Evolutionary conservation across 2,113 vertebrate genomes (phyloP).

Genomic region (Upupa epops): DNA sequence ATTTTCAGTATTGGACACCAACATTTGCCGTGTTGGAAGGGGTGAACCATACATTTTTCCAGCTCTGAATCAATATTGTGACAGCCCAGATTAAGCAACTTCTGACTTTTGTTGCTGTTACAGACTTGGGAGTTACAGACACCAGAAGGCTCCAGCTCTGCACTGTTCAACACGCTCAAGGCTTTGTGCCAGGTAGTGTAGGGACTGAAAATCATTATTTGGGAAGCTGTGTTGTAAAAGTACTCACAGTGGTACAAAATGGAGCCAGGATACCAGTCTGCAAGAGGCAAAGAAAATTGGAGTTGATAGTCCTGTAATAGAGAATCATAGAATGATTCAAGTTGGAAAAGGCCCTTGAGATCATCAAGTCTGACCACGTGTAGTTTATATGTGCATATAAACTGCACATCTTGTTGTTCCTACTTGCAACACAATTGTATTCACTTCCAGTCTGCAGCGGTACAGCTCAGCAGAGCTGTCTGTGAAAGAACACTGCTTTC

Average conservation of each 20-base stretch:
- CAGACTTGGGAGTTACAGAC: not conserved
- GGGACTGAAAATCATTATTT: not conserved
- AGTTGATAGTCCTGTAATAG: not conserved
- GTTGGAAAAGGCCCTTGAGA: too few relatives aligned
- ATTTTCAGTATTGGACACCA: not conserved
- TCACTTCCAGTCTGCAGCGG: not conserved
- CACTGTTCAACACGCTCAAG: not conserved
- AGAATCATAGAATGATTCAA: too few relatives aligned
- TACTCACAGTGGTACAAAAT: not conserved
- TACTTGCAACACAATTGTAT: not conserved
- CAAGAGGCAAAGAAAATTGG: not conserved
- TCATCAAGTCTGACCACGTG: too few relatives aligned
- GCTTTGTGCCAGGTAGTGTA: not conserved
- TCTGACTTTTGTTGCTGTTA: not conserved
- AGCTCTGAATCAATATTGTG: not conserved
- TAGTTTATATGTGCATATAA: not conserved
- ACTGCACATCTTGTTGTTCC: rapidly evolving
- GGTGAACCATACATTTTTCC: not conserved
- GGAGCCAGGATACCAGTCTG: not conserved
- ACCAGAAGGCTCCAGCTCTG: not conserved
- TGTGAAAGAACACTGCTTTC: not conserved
- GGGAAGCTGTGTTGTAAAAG: not conserved
- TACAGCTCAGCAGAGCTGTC: not conserved
- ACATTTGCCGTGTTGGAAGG: not conserved
- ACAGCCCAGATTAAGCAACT: not conserved